phyloP scores from a whole-genome alignment of 2,888 invertebrate genomes.

The Diploptera punctata region DNA sequence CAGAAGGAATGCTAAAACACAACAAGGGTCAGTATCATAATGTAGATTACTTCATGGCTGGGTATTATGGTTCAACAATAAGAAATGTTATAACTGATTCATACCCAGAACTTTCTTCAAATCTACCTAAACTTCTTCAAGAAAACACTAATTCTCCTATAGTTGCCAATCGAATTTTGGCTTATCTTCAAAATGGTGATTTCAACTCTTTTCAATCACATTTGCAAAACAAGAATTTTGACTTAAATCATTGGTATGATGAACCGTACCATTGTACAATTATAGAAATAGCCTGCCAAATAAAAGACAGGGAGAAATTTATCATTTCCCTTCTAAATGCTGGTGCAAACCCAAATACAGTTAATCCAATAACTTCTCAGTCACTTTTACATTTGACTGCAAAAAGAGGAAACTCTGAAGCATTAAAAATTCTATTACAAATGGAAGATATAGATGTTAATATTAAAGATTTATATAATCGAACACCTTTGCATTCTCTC shows the following conservation, averaged over 20 bases:
- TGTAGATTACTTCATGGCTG: conserved; percentile 4
- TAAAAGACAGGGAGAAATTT: not conserved
- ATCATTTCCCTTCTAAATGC: not conserved
- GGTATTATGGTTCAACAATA: conserved; percentile 3
- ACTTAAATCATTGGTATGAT: conserved; percentile 1
- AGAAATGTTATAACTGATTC: not conserved
- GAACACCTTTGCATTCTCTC: conserved; percentile 14
- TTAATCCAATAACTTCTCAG: conserved; percentile 16
- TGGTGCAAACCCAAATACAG: conserved; percentile 8
- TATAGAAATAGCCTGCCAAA: conserved; percentile 1
- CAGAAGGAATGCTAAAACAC: not conserved
- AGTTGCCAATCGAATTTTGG: not conserved
- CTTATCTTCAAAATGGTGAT: conserved; percentile 7
- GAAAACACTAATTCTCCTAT: not conserved
- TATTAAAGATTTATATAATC: not conserved
- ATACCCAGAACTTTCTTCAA: not conserved
- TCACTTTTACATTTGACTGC: not conserved
- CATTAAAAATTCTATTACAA: not conserved
- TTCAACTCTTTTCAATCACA: not conserved
- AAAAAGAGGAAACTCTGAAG: conserved; percentile 1
- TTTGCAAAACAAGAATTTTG: not conserved
- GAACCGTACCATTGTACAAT: conserved; percentile 14
- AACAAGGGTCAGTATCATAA: not conserved
- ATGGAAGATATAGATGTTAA: not conserved
- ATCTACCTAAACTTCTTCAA: not conserved